Evolutionary conservation across 1,140 invertebrate genomes (phyloP).

Genomic region (Platyscapa corneri): DNA sequence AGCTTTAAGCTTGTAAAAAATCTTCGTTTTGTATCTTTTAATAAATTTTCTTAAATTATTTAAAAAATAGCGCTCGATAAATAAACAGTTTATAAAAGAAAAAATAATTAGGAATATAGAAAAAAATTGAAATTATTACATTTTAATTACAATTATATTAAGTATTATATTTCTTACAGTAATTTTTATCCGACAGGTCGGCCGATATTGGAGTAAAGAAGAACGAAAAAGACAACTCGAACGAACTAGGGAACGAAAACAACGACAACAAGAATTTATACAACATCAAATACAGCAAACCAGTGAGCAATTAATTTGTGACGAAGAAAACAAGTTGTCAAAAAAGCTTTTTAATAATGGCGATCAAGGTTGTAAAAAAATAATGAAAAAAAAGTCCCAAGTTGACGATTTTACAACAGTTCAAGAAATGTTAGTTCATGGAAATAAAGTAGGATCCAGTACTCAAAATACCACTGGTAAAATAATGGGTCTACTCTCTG

Average conservation of each 20-base stretch:
- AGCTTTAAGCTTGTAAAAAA: too few species aligned
- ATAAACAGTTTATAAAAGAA: too few species aligned
- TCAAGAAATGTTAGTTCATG: slow-evolving; percentile 73
- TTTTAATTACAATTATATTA: neutral
- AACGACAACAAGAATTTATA: slow-evolving; percentile 58
- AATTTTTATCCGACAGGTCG: slow-evolving; percentile 72
- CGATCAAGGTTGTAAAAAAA: slow-evolving; percentile 68
- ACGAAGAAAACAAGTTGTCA: slow-evolving; percentile 69
- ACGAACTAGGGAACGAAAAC: slow-evolving; percentile 62
- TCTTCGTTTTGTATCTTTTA: too few species aligned
- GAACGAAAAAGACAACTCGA: slow-evolving; percentile 81
- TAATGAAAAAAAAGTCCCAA: slow-evolving; percentile 67
- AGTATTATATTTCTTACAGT: neutral
- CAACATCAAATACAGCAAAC: slow-evolving; percentile 58
- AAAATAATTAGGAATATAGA: too few species aligned
- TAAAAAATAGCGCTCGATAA: too few species aligned
- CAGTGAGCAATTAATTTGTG: slow-evolving; percentile 65
- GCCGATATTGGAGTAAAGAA: slow-evolving; percentile 87
- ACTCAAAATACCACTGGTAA: slow-evolving; percentile 71
- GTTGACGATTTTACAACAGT: slow-evolving; percentile 73
- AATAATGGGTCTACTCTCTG: slow-evolving; percentile 74
- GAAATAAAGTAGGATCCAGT: slow-evolving; percentile 68
- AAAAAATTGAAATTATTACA: neutral
- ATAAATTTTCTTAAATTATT: too few species aligned
- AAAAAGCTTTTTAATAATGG: slow-evolving; percentile 66